phyloP scores from a whole-genome alignment of 2,888 invertebrate genomes.

The Thumatha senex region DNA sequence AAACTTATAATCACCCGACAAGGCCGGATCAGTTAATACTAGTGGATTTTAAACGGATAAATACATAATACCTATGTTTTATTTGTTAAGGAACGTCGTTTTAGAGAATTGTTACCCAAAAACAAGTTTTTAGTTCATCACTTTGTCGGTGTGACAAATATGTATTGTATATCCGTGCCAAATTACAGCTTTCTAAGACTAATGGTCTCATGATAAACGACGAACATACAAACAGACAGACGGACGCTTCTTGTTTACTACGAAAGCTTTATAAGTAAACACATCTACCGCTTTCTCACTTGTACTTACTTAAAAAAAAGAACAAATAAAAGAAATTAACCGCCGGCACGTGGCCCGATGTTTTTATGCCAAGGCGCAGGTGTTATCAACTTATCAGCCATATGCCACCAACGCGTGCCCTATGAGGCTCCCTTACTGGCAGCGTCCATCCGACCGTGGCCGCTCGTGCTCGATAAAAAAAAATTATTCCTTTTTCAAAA shows the following conservation, averaged over 20 bases:
- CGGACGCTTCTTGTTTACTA: too few species aligned
- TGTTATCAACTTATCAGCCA: slow-evolving; percentile 66
- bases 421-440: slow-evolving; percentile 34
- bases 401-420: slow-evolving; percentile 76
- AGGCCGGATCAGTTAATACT: slow-evolving; percentile 53
- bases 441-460: slow-evolving; percentile 49
- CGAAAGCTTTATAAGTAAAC: too few species aligned
- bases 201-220: too few species aligned
- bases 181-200: too few species aligned
- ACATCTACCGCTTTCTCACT: slow-evolving; percentile 13
- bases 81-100: slow-evolving; percentile 18
- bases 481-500: slow-evolving; percentile 17
- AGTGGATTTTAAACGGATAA: slow-evolving; percentile 36
- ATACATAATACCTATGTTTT: slow-evolving; percentile 28
- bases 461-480: slow-evolving; percentile 20
- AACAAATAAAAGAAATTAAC: slow-evolving; percentile 42
- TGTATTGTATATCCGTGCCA: too few species aligned
- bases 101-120: slow-evolving; percentile 14
- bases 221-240: too few species aligned
- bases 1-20: slow-evolving; percentile 63
- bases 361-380: slow-evolving; percentile 44
- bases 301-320: slow-evolving; percentile 30
- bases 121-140: neutral
- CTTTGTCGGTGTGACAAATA: too few species aligned
- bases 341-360: slow-evolving; percentile 58